These are phyloP conservation scores for Erynnis tages DNA, from an alignment of 2,888 invertebrate species.

Conservation along the genomic window DNA sequence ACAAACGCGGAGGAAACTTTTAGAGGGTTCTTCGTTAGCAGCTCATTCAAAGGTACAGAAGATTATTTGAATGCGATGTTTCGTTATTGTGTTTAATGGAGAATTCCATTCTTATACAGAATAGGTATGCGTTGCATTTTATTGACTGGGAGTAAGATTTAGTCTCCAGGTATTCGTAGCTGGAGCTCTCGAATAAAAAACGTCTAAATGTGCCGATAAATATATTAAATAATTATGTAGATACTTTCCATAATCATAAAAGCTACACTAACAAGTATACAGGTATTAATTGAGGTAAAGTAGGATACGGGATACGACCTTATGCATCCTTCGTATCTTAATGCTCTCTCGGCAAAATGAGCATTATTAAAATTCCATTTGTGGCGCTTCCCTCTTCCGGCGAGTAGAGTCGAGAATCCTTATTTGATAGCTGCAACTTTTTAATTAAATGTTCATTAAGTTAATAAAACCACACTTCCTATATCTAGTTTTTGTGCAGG, in stretches of 20 bases:
- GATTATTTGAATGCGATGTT: constrained; percentile 34
- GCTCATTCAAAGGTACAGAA: constrained; percentile 60
- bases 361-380: constrained; percentile 56
- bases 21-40: constrained; percentile 70
- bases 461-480: constrained; percentile 51
- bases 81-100: constrained; percentile 31
- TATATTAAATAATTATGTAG: no score
- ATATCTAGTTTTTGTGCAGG: constrained; percentile 46
- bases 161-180: no score
- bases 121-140: not conserved
- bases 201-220: no score
- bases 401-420: constrained; percentile 46
- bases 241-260: not conserved
- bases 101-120: constrained; percentile 2
- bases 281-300: constrained; percentile 26
- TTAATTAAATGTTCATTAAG: constrained; percentile 62
- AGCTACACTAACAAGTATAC: not conserved
- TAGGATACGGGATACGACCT: constrained; percentile 31
- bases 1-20: constrained; percentile 67
- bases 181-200: no score
- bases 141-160: no score
- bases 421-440: constrained; percentile 58
- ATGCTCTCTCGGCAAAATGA: constrained; percentile 40
- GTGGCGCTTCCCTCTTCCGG: constrained; percentile 35
- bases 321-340: constrained; percentile 43